Percentiles rank a stretch among this genome's conserved stretches.
Conservation (phyloP, 2,888 invertebrate genomes). For the Ellobium chinense region DNA sequence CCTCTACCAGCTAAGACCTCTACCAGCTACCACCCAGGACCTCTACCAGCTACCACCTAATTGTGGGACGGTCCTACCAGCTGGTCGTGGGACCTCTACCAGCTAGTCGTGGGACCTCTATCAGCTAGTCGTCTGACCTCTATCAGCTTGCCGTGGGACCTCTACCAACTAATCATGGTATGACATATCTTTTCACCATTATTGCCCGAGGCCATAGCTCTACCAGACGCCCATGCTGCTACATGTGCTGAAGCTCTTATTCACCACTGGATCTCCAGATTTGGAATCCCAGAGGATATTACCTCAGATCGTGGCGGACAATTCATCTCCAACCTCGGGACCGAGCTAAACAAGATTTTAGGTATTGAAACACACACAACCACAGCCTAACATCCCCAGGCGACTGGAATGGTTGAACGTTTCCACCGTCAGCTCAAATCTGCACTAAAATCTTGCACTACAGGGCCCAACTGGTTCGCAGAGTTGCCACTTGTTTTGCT, state of each 20-base stretch:
- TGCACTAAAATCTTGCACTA: constrained; percentile 34
- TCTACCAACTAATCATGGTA: constrained; percentile 23
- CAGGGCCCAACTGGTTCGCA: constrained; percentile 18
- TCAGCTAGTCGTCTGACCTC: too few species aligned
- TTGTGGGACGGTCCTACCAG: too few species aligned
- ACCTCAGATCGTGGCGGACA: constrained; percentile 33
- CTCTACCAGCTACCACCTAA: too few species aligned
- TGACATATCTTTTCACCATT: constrained; percentile 32
- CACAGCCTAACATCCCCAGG: constrained; percentile 38
- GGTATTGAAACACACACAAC: constrained; percentile 32
- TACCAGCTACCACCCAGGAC: too few species aligned
- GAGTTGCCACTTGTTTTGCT: too few species aligned
- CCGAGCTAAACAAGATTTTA: constrained; percentile 23
- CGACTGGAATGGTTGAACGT: constrained; percentile 27
- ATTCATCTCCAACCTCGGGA: constrained; percentile 35
- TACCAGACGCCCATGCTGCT: constrained; percentile 23
- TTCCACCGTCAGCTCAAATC: constrained; percentile 32
- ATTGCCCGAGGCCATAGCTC: constrained; percentile 23
- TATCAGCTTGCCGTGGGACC: too few species aligned
- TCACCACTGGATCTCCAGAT: constrained; percentile 32
- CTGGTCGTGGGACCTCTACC: too few species aligned
- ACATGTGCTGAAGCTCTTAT: constrained; percentile 28
- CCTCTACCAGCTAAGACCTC: too few species aligned
- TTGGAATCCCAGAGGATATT: constrained; percentile 38
- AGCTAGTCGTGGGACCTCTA: too few species aligned